Base-by-base conservation (phyloP, 2,113 vertebrate genomes). In the Tricholaema leucomelas region DNA sequence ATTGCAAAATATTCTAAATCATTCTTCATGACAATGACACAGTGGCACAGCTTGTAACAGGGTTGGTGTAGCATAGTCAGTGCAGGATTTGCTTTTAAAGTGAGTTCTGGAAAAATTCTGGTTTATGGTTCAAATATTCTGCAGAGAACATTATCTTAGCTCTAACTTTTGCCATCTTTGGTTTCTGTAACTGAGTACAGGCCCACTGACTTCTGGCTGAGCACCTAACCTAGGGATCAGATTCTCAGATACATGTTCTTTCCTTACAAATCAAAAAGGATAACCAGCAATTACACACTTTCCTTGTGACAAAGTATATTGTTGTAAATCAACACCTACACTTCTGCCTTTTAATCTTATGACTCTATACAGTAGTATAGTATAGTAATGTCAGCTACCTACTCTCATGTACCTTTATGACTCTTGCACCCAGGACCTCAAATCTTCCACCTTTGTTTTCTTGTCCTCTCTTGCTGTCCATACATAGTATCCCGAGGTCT, bases 381-480 rank as follows among this genome's bases (percentile, higher is more conserved):
- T n/a, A 16, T 52, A 86, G 54, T 67, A 78, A 15, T 55, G 69
- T 85, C 1, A 2, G 10, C 67, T 70, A 60, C 27, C 38, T 87
- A 50, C 33, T 91, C 81, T 92, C 50, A 69, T 2, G 2, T 81
- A 55, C 48, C 44, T 85, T 85, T 65, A 50, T 54, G 74, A 87
- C 81, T 94, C 71, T 93, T 85, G 74, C 36, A 18, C 78, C 35
- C 50, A 91, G 89, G 71, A 87, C 66, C 81, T 92, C 87, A 90
- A 15, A 28, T 69, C 76, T 61, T 93, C 81, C 91, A 85, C 79
- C 64, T 82, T 74, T 79, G 33, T 67, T 95, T 94, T 92, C 95
- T 94, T 95, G 91, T 93, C 94, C 87, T 95, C 50, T 93, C 92
- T 81, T 4, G 1, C 71, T 93, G 87, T 79, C 95, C 83, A 85